Percentiles rank a stretch among this genome's conserved stretches.
These are phyloP conservation scores for Pristionchus japonicus DNA, from an alignment of 2,888 invertebrate species.

Conservation along the genomic window DNA sequence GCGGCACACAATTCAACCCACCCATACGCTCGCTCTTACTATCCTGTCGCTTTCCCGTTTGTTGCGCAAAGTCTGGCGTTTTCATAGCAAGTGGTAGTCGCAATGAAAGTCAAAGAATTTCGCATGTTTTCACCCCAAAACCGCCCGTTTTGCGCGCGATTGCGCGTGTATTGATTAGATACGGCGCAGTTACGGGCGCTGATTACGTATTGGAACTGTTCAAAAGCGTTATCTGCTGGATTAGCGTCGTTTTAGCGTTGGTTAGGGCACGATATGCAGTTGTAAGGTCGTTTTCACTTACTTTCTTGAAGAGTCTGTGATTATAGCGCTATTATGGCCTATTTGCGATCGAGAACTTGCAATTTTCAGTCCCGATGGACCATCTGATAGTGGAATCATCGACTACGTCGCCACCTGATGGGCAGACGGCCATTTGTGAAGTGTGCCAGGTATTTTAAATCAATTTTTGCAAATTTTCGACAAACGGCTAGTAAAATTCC, in stretches of 20 bases:
- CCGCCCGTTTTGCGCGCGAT: not conserved
- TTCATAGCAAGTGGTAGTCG: not conserved
- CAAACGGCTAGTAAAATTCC: no score
- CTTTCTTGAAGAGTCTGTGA: not conserved
- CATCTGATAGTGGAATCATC: slow-evolving; percentile 31
- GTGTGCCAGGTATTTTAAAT: slow-evolving; percentile 43
- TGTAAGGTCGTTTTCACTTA: not conserved
- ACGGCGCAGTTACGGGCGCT: not conserved
- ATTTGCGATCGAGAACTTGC: not conserved
- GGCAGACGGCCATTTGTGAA: slow-evolving; percentile 40
- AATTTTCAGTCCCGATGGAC: not conserved
- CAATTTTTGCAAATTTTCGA: no score
- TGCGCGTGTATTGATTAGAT: not conserved
- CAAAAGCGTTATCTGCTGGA: not conserved
- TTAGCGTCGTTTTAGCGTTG: not conserved
- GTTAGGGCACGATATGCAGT: not conserved
- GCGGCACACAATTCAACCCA: not conserved
- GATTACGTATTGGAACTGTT: not conserved
- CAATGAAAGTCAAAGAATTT: not conserved
- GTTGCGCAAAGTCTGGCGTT: not conserved
- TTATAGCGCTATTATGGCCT: not conserved
- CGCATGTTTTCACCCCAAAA: no score
- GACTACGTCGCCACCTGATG: slow-evolving; percentile 2
- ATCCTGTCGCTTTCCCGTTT: not conserved
- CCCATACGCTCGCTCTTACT: slow-evolving; percentile 9